A percentile compares a stretch with the other conserved stretches of the same genome.
Conservation (phyloP, 2,113 vertebrate species). For the Tupaia tana region DNA sequence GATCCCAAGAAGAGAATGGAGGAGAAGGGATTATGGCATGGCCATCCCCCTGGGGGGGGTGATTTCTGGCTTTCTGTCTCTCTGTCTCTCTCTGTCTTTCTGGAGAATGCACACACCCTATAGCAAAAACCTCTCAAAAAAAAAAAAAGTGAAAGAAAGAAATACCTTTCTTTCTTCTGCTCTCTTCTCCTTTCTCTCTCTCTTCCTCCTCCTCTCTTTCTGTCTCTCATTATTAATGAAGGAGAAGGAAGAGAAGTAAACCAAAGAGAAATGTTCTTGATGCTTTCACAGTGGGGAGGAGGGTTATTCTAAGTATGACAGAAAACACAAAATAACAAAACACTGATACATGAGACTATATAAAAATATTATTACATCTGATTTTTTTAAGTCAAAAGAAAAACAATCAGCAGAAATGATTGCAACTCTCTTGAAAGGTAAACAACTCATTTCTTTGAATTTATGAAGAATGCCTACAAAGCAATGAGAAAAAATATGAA, state of each 20-base stretch:
- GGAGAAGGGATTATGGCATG: too few species aligned
- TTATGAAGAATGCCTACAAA: neutral
- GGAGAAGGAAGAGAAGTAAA: neutral
- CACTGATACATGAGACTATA: neutral
- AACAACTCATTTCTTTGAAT: neutral
- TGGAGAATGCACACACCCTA: too few species aligned
- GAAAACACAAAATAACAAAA: neutral
- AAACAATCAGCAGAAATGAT: neutral
- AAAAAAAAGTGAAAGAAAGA: too few species aligned
- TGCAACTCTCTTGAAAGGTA: neutral
- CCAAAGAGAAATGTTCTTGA: neutral
- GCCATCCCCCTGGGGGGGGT: too few species aligned
- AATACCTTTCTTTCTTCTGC: too few species aligned
- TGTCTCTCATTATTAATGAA: too few species aligned
- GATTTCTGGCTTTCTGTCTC: too few species aligned
- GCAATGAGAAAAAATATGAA: constrained; percentile 14
- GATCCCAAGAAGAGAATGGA: too few species aligned
- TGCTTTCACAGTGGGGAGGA: neutral
- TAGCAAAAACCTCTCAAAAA: too few species aligned
- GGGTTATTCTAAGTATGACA: neutral
- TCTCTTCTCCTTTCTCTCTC: too few species aligned
- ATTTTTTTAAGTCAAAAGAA: constrained; percentile 36
- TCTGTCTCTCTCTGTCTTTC: too few species aligned
- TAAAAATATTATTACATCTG: neutral
- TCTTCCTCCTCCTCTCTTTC: too few species aligned